These are phyloP conservation scores for Sceloporus tristichus DNA, from an alignment of 2,113 vertebrate genomes.

Conservation along the genomic window DNA sequence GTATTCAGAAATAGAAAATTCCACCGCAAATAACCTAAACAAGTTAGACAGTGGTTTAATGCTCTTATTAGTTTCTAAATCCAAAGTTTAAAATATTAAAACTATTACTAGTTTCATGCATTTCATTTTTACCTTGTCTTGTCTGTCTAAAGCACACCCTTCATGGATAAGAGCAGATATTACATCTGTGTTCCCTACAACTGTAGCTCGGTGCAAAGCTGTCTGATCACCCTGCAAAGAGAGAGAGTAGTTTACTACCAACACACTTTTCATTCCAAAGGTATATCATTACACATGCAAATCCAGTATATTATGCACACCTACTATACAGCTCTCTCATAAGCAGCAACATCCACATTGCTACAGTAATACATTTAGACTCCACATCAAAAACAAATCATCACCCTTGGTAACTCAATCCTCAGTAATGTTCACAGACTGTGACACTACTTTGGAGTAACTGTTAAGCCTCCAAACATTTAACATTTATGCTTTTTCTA, in stretches of 20 bases:
- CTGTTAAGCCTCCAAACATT: neutral
- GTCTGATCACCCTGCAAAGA: constrained; percentile 91
- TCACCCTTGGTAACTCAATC: neutral
- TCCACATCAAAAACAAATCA: neutral
- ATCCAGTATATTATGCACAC: neutral
- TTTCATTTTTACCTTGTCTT: constrained; percentile 89
- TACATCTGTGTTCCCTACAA: constrained; percentile 90
- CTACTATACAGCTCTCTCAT: neutral
- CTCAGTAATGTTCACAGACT: neutral
- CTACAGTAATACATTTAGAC: constrained; percentile 33
- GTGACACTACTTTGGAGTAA: neutral
- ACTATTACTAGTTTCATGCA: constrained; percentile 8
- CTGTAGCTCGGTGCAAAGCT: constrained; percentile 91
- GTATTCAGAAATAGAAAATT: neutral
- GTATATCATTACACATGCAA: neutral
- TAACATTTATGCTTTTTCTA: neutral
- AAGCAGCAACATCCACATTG: neutral
- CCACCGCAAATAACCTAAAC: neutral
- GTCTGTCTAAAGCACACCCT: constrained; percentile 92
- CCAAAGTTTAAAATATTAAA: too few relatives aligned
- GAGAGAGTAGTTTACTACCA: constrained; percentile 13
- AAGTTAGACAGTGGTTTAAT: neutral
- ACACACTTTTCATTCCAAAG: constrained; percentile 2
- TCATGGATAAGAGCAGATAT: constrained; percentile 91
- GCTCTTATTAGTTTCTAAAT: constrained; percentile 16